Evolutionary conservation across 2,113 vertebrate species (phyloP).

Genomic region (Epinephelus lanceolatus): DNA sequence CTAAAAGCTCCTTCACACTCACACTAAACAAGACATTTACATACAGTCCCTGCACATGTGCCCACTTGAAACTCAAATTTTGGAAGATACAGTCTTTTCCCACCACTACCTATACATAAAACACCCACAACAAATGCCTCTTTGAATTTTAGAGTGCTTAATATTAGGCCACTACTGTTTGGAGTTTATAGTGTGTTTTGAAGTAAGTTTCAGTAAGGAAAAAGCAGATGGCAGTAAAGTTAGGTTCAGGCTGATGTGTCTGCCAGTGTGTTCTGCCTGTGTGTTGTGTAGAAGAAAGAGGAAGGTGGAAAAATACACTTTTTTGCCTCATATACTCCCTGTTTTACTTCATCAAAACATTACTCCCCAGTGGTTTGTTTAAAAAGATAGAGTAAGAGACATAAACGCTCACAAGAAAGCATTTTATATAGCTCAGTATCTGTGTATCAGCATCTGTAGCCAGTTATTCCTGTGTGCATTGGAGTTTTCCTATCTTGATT

Average conservation of each 20-base stretch:
- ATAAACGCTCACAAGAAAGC: not conserved
- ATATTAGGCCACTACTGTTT: not conserved
- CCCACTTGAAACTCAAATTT: not conserved
- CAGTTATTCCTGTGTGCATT: not conserved
- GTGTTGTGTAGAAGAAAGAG: not conserved
- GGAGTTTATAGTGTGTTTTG: conserved; percentile 47
- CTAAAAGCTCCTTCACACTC: not conserved
- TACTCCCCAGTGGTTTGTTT: not conserved
- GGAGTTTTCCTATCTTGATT: not conserved
- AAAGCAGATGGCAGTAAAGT: conserved; percentile 52
- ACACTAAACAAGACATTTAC: conserved; percentile 11
- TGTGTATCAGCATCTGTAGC: not conserved
- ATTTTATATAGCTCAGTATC: not conserved
- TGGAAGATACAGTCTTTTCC: not conserved
- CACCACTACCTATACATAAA: conserved; percentile 2
- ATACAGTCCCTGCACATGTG: not conserved
- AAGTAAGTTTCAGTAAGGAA: conserved; percentile 24
- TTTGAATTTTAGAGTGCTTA: not conserved
- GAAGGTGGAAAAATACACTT: not conserved
- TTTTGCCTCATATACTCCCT: not conserved
- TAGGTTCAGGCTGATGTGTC: conserved; percentile 27
- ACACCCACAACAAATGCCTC: conserved; percentile 36
- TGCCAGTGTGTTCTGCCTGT: conserved; percentile 15
- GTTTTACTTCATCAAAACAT: not conserved
- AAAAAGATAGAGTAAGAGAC: not conserved